A percentile compares a stretch with the other conserved stretches of the same genome.
These are phyloP conservation scores for Drepanosiphum platanoidis DNA, from an alignment of 2,888 invertebrate species.

Conservation along the genomic window DNA sequence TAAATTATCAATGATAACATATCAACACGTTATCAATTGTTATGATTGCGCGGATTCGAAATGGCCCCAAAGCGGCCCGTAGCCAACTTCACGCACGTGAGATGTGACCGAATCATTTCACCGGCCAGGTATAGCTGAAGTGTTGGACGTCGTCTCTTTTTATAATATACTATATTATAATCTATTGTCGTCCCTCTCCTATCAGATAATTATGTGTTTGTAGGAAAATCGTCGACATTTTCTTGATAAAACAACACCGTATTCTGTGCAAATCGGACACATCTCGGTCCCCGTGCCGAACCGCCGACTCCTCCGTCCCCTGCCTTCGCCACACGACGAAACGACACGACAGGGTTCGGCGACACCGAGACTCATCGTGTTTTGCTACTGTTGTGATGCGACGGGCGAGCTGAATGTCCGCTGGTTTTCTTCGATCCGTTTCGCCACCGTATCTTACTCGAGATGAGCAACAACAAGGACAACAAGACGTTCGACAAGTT, in stretches of 20 bases:
- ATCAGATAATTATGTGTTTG: background rate
- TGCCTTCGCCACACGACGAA: too few species aligned
- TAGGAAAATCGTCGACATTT: background rate
- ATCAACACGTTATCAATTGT: too few species aligned
- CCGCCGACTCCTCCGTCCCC: background rate
- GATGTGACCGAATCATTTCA: background rate
- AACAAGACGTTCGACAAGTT: constrained; percentile 77
- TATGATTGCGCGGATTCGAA: background rate
- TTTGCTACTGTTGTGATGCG: background rate
- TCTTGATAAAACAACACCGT: background rate
- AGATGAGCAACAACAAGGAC: constrained; percentile 68
- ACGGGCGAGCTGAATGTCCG: background rate
- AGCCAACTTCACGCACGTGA: background rate
- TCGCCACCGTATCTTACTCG: background rate
- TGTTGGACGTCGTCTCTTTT: too few species aligned
- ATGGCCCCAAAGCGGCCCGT: background rate
- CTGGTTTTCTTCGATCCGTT: background rate
- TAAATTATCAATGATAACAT: too few species aligned
- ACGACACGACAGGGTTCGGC: too few species aligned
- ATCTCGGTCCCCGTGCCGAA: background rate
- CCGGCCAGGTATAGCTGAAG: background rate
- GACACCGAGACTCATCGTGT: too few species aligned
- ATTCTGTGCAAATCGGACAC: background rate
- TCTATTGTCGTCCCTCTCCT: background rate
- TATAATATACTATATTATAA: background rate